Base-by-base conservation (phyloP, 1,140 invertebrate species). In the Octopus bimaculoides region DNA sequence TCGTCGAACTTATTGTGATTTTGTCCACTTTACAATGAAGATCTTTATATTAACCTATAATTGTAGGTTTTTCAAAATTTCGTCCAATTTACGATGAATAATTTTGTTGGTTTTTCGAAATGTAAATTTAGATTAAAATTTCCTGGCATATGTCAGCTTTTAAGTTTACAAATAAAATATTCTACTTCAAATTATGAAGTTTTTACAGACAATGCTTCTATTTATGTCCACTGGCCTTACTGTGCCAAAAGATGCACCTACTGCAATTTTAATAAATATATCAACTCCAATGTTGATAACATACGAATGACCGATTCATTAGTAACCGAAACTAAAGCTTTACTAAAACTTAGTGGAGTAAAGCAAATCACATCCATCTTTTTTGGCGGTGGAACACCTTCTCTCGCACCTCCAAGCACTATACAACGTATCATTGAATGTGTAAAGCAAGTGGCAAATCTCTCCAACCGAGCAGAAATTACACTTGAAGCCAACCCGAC, bases 191-290 rank as follows among this genome's bases (percentile, higher is more conserved):
- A 12, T 69, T 69, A 20, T 69, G 12, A 20, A 69, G n/a, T 2
- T 69, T 69, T 69, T 14, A 69, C 66, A 69, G 4, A 14, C 12
- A n/a, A 2, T 69, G 78, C 41, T 78, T 75, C 69, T n/a, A 6
- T 83, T 56, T 81, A 79, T 75, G 84, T 88, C 74, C 84, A 89
- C 85, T 89, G 88, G 88, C 88, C 88, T 20, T 89, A 86, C 80
- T 89, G 88, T 83, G 80, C 81, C 10, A 87, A 84, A 77, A 84
- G 85, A 75, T 89, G 88, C 81, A 86, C 87, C 20, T 89, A 89
- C 79, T 89, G 88, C 80, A 89, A 89, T 77, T 89, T 88, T 77
- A 89, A 89, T 81, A 89, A 89, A 84, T 89, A 89, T 80, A 83
- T 88, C 20, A 82, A 77, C 83, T 87, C 83, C 10, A 77, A 82